A percentile compares a stretch with the other conserved stretches of the same genome.
phyloP scores from a whole-genome alignment of 35 echinoderm and acorn worm species.

The Hemicentrotus pulcherrimus region DNA sequence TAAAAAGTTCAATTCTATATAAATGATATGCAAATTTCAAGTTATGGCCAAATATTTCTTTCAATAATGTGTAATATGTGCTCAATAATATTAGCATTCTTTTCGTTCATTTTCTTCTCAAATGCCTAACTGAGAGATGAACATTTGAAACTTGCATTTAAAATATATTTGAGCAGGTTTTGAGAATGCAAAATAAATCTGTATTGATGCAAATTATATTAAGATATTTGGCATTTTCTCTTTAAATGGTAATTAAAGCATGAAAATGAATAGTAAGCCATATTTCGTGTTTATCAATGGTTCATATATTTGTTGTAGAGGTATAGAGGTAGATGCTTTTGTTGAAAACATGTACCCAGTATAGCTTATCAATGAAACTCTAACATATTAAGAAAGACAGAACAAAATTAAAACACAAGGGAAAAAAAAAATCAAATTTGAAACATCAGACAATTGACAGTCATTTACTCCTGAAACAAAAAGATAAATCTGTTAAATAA shows the following conservation, averaged over 20 bases:
- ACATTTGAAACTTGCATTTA: no score
- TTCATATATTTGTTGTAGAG: not conserved
- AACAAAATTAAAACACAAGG: constrained; percentile 22
- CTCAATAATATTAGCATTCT: no score
- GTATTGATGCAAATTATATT: not conserved
- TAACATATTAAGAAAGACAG: not conserved
- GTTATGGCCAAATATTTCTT: no score
- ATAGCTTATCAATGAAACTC: not conserved
- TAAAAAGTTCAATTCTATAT: no score
- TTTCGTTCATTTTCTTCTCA: no score
- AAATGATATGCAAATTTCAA: no score
- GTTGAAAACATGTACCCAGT: not conserved
- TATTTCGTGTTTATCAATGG: not conserved
- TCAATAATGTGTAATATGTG: no score
- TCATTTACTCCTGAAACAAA: constrained; percentile 41
- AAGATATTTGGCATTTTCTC: not conserved
- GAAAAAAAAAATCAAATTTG: not conserved
- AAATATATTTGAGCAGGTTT: not conserved
- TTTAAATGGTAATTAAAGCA: not conserved
- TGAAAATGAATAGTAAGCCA: not conserved
- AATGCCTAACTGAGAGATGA: no score
- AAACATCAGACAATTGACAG: constrained; percentile 17
- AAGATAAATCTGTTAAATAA: not conserved
- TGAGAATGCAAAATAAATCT: not conserved
- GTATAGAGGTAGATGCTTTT: no score